phyloP scores from a whole-genome alignment of 2,113 vertebrate genomes.

The Larimichthys polyactis region DNA sequence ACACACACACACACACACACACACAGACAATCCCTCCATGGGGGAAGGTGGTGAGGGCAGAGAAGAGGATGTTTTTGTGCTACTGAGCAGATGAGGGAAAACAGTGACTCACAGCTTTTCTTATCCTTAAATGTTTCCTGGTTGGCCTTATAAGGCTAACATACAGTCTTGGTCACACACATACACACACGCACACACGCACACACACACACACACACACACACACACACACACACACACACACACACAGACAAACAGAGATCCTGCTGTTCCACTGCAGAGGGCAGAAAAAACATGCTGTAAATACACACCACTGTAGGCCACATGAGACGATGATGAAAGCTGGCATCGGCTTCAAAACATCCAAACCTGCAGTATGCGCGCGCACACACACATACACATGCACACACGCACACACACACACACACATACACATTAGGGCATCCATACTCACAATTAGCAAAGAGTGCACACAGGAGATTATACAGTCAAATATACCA shows the following conservation, averaged over 20 bases:
- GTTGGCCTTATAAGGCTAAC: conserved; percentile 69
- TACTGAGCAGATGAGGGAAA: conserved; percentile 59
- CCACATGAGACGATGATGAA: conserved; percentile 52
- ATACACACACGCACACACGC: neutral
- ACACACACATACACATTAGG: neutral
- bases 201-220: conserved; percentile 9
- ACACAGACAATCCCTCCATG: conserved; percentile 27
- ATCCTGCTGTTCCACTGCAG: conserved; percentile 48
- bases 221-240: conserved; percentile 17
- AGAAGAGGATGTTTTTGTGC: conserved; percentile 73
- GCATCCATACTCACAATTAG: neutral
- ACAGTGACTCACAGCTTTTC: conserved; percentile 71
- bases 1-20: conserved; percentile 2
- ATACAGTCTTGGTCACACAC: conserved; percentile 19
- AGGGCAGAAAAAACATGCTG: conserved; percentile 47
- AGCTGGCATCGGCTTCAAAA: conserved; percentile 52
- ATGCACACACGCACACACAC: neutral
- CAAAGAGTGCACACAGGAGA: neutral
- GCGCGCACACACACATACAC: neutral
- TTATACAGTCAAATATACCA: neutral
- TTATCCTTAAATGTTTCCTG: conserved; percentile 72
- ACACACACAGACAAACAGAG: neutral
- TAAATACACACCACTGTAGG: conserved; percentile 50
- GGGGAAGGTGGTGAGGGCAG: conserved; percentile 40
- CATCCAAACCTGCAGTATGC: conserved; percentile 16